Percentiles rank a stretch among this genome's conserved stretches.
phyloP scores from a whole-genome alignment of 2,888 invertebrate species.

The Amiota communis region DNA sequence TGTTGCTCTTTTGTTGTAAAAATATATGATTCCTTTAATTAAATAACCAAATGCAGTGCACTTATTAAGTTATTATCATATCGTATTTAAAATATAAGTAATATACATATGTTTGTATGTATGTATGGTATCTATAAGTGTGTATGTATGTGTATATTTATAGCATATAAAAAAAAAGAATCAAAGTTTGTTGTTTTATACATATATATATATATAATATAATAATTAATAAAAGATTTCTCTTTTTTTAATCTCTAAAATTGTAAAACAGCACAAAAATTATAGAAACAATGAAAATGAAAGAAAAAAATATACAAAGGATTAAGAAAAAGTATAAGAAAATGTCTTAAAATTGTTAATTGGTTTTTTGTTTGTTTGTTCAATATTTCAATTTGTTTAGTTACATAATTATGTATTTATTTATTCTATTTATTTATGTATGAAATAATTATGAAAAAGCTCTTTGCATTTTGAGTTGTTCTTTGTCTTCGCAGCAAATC shows the following conservation, averaged over 20 bases:
- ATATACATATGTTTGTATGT: conserved; percentile 21
- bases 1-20: too few relatives aligned
- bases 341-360: too few relatives aligned
- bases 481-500: too few relatives aligned
- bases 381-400: background rate
- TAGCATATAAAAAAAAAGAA: background rate
- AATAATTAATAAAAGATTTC: background rate
- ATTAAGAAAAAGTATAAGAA: background rate
- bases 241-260: background rate
- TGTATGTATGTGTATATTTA: background rate
- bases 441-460: too few relatives aligned
- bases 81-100: conserved; percentile 29
- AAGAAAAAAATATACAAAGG: background rate
- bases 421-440: too few relatives aligned
- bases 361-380: background rate
- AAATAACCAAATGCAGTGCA: background rate
- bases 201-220: too few relatives aligned
- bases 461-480: too few relatives aligned
- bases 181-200: too few relatives aligned
- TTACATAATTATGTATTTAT: background rate
- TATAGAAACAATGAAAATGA: background rate
- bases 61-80: background rate
- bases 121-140: background rate
- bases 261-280: background rate
- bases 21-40: too few relatives aligned